Conservation (phyloP, 1,140 invertebrate species). For the Dreissena rostriformis region DNA sequence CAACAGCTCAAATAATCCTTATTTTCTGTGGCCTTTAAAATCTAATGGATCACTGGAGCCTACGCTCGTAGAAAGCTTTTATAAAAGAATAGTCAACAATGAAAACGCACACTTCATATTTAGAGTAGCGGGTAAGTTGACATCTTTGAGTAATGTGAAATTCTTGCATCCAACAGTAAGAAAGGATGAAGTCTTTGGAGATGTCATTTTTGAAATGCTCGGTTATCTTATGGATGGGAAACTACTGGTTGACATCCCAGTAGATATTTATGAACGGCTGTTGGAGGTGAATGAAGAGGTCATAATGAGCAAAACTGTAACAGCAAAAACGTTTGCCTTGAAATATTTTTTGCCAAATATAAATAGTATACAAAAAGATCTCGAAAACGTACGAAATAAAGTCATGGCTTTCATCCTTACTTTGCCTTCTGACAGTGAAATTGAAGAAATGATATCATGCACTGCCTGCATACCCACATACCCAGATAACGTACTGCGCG, state of each 20-base stretch:
- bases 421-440: not conserved
- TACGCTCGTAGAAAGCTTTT: not conserved
- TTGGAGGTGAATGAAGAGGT: not conserved
- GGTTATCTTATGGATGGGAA: not conserved
- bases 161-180: not conserved
- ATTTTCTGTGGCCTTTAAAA: not conserved
- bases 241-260: constrained; percentile 15
- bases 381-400: not conserved
- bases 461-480: constrained; percentile 47
- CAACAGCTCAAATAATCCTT: not conserved
- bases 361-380: not conserved
- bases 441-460: not conserved
- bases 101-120: not conserved
- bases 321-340: constrained; percentile 26
- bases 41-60: not conserved
- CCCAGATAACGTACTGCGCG: no score
- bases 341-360: constrained; percentile 56
- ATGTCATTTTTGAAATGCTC: not conserved
- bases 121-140: not conserved
- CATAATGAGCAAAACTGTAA: constrained; percentile 40
- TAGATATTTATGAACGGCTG: constrained; percentile 24
- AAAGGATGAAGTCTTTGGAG: not conserved
- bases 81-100: not conserved
- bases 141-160: not conserved
- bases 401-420: not conserved